Evolutionary conservation across 2,888 invertebrate genomes (phyloP).

Genomic region (Euzophera pinguis): DNA sequence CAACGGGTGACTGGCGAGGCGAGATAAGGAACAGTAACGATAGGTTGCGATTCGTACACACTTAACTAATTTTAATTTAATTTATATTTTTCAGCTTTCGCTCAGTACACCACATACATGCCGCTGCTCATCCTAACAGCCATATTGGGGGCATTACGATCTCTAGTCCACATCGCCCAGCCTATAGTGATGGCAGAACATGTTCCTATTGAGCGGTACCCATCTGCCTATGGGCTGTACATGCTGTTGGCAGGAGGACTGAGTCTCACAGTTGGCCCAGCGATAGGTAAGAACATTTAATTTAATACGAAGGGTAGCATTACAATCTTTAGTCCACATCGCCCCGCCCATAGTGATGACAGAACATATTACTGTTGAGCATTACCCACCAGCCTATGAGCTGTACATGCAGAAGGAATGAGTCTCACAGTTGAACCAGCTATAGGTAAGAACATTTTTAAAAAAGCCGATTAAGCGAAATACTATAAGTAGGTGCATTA

Average conservation of each 20-base stretch:
- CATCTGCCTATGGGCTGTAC: conserved; percentile 83
- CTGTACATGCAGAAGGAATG: conserved; percentile 81
- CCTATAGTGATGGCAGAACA: conserved; percentile 83
- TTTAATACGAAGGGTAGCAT: no score
- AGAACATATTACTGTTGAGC: conserved; percentile 81
- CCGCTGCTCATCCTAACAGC: conserved; percentile 75
- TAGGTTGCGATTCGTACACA: no score
- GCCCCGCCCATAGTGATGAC: conserved; percentile 83
- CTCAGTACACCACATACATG: conserved; percentile 72
- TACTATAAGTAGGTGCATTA: conserved; percentile 81
- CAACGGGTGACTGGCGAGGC: no score
- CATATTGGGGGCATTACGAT: conserved; percentile 78
- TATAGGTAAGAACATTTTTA: conserved; percentile 76
- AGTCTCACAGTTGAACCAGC: conserved; percentile 81
- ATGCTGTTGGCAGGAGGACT: conserved; percentile 82
- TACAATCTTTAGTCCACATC: conserved; percentile 81
- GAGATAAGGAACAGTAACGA: no score
- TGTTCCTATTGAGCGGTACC: conserved; percentile 81
- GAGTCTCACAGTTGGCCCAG: conserved; percentile 80
- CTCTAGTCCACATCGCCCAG: conserved; percentile 81
- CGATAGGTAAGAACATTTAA: conserved; percentile 76
- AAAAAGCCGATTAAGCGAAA: no score
- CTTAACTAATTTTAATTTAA: background rate
- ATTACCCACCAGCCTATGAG: conserved; percentile 84
- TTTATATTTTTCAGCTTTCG: conserved; percentile 78